Conservation (phyloP, 2,888 invertebrate genomes). For the Drosophila birchii region DNA sequence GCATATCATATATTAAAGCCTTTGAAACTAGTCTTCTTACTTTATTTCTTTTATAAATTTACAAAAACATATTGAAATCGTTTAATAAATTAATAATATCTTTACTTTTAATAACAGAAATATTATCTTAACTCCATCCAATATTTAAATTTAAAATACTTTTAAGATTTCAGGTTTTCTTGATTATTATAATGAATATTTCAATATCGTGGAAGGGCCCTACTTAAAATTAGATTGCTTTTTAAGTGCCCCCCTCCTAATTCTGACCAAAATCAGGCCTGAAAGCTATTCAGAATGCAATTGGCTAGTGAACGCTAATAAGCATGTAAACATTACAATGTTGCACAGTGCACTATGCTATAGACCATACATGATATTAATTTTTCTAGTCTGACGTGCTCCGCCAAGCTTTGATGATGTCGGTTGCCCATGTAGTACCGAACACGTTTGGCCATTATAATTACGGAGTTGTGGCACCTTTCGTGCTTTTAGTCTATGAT, state of each 20-base stretch:
- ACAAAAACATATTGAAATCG: background rate
- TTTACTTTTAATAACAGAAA: background rate
- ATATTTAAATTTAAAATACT: too few relatives aligned
- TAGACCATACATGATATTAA: constrained; percentile 7
- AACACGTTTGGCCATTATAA: constrained; percentile 63
- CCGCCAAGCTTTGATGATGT: constrained; percentile 16
- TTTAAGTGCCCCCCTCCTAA: constrained; percentile 1
- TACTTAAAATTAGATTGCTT: constrained; percentile 1
- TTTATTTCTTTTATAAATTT: background rate
- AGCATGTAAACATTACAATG: constrained; percentile 24
- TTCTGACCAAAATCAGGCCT: constrained; percentile 14
- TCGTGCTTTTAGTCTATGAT: constrained; percentile 47
- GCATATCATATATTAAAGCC: background rate
- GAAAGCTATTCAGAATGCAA: constrained; percentile 3
- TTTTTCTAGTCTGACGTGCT: constrained; percentile 27
- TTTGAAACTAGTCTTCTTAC: background rate
- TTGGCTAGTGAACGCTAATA: constrained; percentile 5
- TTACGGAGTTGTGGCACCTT: constrained; percentile 59
- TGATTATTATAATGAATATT: constrained; percentile 2
- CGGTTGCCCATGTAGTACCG: constrained; percentile 45
- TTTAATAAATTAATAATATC: background rate
- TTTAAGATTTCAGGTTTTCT: background rate
- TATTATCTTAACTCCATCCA: background rate
- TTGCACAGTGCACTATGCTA: constrained; percentile 8
- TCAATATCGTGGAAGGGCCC: background rate